Evolutionary conservation across 1,140 invertebrate genomes (phyloP).

Genomic region (Triops cancriformis): DNA sequence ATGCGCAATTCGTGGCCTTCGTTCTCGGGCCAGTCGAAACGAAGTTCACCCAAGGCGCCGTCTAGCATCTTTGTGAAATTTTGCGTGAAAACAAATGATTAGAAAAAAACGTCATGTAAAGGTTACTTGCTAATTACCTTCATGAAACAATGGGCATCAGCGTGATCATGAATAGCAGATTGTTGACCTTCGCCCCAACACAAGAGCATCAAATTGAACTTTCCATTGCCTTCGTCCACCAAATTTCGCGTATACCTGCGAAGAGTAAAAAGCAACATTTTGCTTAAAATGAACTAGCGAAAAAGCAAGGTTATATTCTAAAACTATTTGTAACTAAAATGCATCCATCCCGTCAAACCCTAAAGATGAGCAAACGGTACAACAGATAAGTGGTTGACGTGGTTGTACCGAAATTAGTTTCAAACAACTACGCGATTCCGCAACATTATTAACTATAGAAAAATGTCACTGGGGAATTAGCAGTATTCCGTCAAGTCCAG

Average conservation of each 20-base stretch:
- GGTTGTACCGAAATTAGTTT: too few species aligned
- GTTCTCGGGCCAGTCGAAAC: constrained; percentile 61
- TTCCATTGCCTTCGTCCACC: constrained; percentile 89
- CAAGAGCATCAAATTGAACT: constrained; percentile 93
- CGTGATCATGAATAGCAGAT: constrained; percentile 92
- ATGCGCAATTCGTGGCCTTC: constrained; percentile 45
- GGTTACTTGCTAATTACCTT: constrained; percentile 53
- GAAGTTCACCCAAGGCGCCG: constrained; percentile 51
- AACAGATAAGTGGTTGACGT: too few species aligned
- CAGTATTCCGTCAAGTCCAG: too few species aligned
- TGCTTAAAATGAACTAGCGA: background rate
- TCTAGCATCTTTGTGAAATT: constrained; percentile 39
- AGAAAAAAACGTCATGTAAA: background rate
- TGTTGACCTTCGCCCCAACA: constrained; percentile 95
- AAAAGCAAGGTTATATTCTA: background rate
- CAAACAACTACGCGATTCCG: too few species aligned
- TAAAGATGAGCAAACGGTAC: too few species aligned
- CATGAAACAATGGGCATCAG: constrained; percentile 95
- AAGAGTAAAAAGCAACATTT: constrained; percentile 29
- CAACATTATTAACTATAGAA: too few species aligned
- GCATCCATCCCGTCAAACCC: too few species aligned
- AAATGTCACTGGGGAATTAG: too few species aligned
- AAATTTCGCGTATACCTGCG: constrained; percentile 85
- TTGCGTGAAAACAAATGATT: constrained; percentile 15
- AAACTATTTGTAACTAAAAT: too few species aligned